Evolutionary conservation across 2,888 invertebrate genomes (phyloP).

Genomic region (Rhyacophila evoluta): DNA sequence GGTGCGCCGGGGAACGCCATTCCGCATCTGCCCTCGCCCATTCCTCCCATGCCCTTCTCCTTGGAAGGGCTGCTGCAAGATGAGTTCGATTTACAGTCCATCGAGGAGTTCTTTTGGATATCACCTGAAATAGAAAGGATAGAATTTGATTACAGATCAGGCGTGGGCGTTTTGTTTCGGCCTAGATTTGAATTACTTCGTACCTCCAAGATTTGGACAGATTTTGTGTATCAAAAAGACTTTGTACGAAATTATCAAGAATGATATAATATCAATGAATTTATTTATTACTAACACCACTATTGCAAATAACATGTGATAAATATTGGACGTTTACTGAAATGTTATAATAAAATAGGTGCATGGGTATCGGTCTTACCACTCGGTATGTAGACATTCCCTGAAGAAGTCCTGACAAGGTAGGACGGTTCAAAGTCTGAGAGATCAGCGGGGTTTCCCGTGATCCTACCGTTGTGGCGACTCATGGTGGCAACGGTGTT

Average conservation of each 20-base stretch:
- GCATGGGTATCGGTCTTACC: slow-evolving; percentile 65
- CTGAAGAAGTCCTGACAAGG: slow-evolving; percentile 90
- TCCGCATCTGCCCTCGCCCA: slow-evolving; percentile 73
- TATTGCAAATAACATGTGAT: no score
- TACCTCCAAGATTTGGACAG: no score
- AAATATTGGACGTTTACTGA: no score
- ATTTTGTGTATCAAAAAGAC: no score
- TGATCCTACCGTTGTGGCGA: slow-evolving; percentile 89
- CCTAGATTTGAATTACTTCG: no score
- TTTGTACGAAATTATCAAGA: no score
- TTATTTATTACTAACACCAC: no score
- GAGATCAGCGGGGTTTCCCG: slow-evolving; percentile 82
- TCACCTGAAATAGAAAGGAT: slow-evolving; percentile 81
- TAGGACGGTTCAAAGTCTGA: slow-evolving; percentile 91
- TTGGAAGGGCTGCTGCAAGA: slow-evolving; percentile 90
- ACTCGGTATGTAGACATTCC: slow-evolving; percentile 94
- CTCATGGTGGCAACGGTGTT: slow-evolving; percentile 86
- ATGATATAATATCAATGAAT: no score
- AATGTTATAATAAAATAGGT: no score
- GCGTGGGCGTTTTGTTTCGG: no score
- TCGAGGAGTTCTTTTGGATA: slow-evolving; percentile 85
- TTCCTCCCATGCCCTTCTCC: slow-evolving; percentile 72
- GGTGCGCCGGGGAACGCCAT: slow-evolving; percentile 76
- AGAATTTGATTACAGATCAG: no score
- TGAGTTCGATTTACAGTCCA: slow-evolving; percentile 90